These are phyloP conservation scores for Tachysurus vachellii DNA, from an alignment of 2,113 vertebrate species.

Conservation along the genomic window DNA sequence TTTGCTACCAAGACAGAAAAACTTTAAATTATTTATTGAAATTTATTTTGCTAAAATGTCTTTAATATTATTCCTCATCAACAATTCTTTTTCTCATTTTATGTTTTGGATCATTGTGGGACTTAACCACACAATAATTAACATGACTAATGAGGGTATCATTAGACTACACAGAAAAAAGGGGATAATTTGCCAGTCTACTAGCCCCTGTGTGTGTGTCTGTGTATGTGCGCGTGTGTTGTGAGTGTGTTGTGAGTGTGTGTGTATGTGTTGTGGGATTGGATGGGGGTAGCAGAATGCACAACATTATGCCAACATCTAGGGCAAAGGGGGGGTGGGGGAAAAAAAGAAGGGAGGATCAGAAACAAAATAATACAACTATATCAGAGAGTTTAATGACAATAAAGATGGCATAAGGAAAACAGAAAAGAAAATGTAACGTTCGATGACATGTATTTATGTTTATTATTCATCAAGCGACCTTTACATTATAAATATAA, in stretches of 20 bases:
- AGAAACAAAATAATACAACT: background rate
- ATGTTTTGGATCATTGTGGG: background rate
- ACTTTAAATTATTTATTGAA: background rate
- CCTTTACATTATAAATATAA: background rate
- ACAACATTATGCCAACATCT: slow-evolving; percentile 73
- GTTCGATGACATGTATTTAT: too few relatives aligned
- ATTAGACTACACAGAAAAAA: background rate
- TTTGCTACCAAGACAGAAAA: slow-evolving; percentile 79
- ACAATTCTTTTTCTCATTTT: background rate
- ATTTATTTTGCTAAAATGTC: too few relatives aligned
- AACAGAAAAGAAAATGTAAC: background rate
- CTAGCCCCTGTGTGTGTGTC: slow-evolving; percentile 38
- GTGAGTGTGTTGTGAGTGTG: slow-evolving; percentile 30
- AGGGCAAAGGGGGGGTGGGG: slow-evolving; percentile 62
- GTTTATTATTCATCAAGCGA: background rate
- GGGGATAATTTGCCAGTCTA: slow-evolving; percentile 47
- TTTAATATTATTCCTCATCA: background rate
- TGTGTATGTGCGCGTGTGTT: slow-evolving; percentile 43
- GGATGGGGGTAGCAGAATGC: slow-evolving; percentile 64
- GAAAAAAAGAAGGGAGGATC: slow-evolving; percentile 1
- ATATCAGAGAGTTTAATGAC: background rate
- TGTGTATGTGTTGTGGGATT: slow-evolving; percentile 23
- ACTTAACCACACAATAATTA: background rate
- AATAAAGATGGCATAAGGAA: background rate
- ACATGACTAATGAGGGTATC: slow-evolving; percentile 17